Percentiles rank a stretch among this genome's conserved stretches.
These are phyloP conservation scores for Emys orbicularis DNA, from an alignment of 2,797 vertebrate species.

Conservation along the genomic window DNA sequence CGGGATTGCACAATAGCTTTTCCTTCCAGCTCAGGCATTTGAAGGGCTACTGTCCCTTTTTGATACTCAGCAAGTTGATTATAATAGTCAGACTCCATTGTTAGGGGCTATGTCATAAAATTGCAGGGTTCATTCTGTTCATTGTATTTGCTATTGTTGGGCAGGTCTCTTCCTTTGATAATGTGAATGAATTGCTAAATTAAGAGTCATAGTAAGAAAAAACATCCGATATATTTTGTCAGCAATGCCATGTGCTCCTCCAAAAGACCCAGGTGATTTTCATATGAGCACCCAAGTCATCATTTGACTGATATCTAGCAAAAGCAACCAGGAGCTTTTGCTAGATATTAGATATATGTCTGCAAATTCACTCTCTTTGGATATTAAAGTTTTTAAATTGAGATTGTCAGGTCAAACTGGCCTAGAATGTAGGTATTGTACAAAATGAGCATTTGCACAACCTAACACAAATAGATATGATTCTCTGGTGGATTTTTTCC, in stretches of 20 bases:
- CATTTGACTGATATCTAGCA: background rate
- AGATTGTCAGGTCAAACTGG: background rate
- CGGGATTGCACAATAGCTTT: background rate
- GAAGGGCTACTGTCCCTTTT: slow-evolving; percentile 15
- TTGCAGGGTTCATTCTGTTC: background rate
- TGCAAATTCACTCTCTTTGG: background rate
- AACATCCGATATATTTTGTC: background rate
- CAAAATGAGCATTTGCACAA: background rate
- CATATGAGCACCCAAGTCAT: background rate
- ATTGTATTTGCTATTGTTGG: background rate
- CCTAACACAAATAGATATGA: background rate
- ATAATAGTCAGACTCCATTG: background rate
- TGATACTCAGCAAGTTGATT: background rate
- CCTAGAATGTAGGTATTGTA: background rate
- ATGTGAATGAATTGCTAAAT: background rate
- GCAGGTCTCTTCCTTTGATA: background rate
- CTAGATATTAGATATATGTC: background rate
- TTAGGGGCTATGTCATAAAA: background rate
- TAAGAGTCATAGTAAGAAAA: slow-evolving; percentile 13
- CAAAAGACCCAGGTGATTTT: background rate
- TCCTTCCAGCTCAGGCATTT: background rate
- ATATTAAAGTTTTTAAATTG: background rate
- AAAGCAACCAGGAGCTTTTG: background rate
- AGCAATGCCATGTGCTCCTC: slow-evolving; percentile 28
- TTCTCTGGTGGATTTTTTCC: background rate